phyloP scores from a whole-genome alignment of 2,888 invertebrate genomes.

The Leucophenga maculata region DNA sequence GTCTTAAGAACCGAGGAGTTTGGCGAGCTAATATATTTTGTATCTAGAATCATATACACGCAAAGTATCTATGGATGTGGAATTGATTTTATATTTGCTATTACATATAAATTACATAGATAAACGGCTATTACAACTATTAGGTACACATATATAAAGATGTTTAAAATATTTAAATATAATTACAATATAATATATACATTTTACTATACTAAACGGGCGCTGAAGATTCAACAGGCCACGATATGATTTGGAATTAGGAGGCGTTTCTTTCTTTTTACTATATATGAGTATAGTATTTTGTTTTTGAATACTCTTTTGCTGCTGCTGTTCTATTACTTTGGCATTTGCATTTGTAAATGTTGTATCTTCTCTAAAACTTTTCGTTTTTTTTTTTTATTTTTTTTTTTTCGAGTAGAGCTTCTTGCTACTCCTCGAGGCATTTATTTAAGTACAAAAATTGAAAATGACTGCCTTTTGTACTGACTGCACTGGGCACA shows the following conservation, averaged over 20 bases:
- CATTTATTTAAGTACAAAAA: conserved; percentile 26
- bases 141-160: conserved; percentile 50
- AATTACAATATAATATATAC: conserved; percentile 11
- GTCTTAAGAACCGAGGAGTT: conserved; percentile 29
- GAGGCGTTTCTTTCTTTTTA: conserved; percentile 46
- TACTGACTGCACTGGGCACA: not conserved
- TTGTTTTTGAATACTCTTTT: conserved; percentile 8
- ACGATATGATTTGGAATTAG: conserved; percentile 46
- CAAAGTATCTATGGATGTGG: not conserved
- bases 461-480: not conserved
- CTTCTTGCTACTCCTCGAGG: not conserved
- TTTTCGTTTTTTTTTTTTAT: not conserved
- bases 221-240: conserved; percentile 4
- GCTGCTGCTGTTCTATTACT: conserved; percentile 42
- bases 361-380: conserved; percentile 14
- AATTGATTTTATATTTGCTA: not conserved
- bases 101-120: not conserved
- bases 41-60: not conserved
- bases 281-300: conserved; percentile 29
- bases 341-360: conserved; percentile 56
- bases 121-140: conserved; percentile 47
- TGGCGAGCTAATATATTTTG: not conserved
- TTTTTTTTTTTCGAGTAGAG: not conserved
- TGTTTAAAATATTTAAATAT: conserved; percentile 25
- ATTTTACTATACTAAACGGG: conserved; percentile 41